These are phyloP conservation scores for Trididemnum clinides DNA, from an alignment of 23 tunicate species.

Conservation along the genomic window DNA sequence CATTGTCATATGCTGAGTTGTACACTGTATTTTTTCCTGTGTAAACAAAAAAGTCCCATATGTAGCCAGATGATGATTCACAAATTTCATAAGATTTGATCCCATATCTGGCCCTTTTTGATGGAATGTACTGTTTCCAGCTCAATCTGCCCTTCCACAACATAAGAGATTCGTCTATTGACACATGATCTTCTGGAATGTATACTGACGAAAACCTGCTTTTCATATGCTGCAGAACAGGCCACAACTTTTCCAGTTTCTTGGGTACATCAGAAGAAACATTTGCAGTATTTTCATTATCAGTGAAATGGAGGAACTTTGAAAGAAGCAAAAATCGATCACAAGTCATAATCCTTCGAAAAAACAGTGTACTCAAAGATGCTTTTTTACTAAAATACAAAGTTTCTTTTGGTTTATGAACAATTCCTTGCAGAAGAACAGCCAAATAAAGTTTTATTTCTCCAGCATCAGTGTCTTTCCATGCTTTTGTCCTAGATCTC, in stretches of 20 bases:
- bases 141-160: not conserved
- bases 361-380: conserved; percentile 4
- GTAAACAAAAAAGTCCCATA: conserved; percentile 18
- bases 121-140: not conserved
- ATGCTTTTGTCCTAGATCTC: not conserved
- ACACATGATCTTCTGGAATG: not conserved
- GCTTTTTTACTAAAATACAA: not conserved
- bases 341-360: not conserved
- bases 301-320: conserved; percentile 4
- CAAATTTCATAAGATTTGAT: conserved; percentile 6
- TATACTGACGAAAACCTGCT: not conserved
- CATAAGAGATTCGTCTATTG: conserved; percentile 16
- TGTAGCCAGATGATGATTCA: conserved; percentile 14
- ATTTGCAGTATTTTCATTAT: not conserved
- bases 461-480: not conserved
- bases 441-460: conserved; percentile 1
- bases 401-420: not conserved
- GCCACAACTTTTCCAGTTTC: conserved; percentile 18
- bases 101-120: not conserved
- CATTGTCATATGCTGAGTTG: not conserved
- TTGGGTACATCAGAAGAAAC: not conserved
- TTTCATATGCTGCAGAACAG: not conserved
- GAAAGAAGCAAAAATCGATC: not conserved
- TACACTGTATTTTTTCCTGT: conserved; percentile 13
- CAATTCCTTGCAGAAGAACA: conserved; percentile 17